phyloP scores from a whole-genome alignment of 1,140 invertebrate species.

The Kradibia gibbosae region DNA sequence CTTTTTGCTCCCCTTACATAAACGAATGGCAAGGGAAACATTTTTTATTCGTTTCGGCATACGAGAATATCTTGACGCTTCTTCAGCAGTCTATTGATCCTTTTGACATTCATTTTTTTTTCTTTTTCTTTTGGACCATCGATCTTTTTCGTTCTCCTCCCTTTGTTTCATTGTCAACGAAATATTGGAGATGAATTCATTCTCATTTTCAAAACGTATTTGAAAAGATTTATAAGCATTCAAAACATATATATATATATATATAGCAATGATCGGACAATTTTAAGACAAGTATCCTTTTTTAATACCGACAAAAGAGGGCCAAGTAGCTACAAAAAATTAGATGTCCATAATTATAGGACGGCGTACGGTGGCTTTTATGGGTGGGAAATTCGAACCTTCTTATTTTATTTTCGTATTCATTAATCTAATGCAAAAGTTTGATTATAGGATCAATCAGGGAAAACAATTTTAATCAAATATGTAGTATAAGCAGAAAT shows the following conservation, averaged over 20 bases:
- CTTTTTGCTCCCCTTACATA: constrained; percentile 26
- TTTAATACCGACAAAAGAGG: too few relatives aligned
- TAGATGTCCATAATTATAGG: too few relatives aligned
- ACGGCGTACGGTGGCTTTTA: too few relatives aligned
- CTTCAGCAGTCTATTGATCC: neutral
- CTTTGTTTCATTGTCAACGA: neutral
- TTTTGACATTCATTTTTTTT: neutral
- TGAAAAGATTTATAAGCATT: neutral
- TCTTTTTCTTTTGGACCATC: neutral
- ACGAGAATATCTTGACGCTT: constrained; percentile 13
- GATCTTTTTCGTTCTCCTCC: neutral
- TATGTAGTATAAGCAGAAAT: neutral
- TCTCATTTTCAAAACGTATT: neutral
- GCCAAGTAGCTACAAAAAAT: too few relatives aligned
- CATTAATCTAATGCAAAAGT: neutral
- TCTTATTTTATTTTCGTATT: neutral
- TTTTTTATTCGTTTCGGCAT: constrained; percentile 36
- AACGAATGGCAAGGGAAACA: neutral
- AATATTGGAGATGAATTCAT: neutral
- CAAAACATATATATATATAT: too few relatives aligned
- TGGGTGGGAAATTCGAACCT: too few relatives aligned
- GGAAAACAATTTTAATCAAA: neutral
- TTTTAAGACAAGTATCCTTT: too few relatives aligned
- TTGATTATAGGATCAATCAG: neutral
- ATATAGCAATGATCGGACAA: neutral